Conservation (phyloP, 2,888 invertebrate genomes). For the Dione juno region DNA sequence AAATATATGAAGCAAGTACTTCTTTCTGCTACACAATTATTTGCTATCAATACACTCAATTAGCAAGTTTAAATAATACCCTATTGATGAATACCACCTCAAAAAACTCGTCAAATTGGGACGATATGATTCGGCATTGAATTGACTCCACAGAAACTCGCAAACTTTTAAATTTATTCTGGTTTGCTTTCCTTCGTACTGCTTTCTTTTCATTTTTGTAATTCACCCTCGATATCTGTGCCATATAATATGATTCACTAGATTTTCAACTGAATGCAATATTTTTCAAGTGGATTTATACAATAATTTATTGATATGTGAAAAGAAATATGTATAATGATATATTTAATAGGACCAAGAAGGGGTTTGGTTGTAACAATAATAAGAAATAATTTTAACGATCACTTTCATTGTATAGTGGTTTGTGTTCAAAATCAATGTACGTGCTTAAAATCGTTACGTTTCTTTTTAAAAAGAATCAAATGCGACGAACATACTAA, state of each 20-base stretch:
- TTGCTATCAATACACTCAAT: constrained; percentile 25
- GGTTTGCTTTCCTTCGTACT: constrained; percentile 44
- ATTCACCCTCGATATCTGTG: constrained; percentile 42
- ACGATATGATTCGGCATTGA: constrained; percentile 51
- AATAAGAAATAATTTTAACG: neutral
- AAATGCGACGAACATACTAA: neutral
- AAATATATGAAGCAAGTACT: neutral
- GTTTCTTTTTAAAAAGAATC: neutral
- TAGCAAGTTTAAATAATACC: constrained; percentile 36
- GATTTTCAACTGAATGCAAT: constrained; percentile 33
- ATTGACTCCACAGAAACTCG: constrained; percentile 46
- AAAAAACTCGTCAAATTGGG: constrained; percentile 44
- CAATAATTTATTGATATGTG: constrained; percentile 13
- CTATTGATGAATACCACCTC: constrained; percentile 32
- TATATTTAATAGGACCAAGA: neutral
- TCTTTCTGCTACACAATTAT: constrained; percentile 7
- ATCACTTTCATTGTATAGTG: too few relatives aligned
- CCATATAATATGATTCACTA: constrained; percentile 35
- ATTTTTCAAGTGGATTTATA: constrained; percentile 26
- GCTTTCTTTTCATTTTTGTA: constrained; percentile 47
- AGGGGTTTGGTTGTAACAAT: neutral
- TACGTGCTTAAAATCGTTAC: too few relatives aligned
- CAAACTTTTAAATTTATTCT: constrained; percentile 51
- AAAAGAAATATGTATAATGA: neutral
- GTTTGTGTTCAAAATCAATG: too few relatives aligned